Conservation (phyloP, 2,113 vertebrate genomes). For the Paedocypris sp. region DNA sequence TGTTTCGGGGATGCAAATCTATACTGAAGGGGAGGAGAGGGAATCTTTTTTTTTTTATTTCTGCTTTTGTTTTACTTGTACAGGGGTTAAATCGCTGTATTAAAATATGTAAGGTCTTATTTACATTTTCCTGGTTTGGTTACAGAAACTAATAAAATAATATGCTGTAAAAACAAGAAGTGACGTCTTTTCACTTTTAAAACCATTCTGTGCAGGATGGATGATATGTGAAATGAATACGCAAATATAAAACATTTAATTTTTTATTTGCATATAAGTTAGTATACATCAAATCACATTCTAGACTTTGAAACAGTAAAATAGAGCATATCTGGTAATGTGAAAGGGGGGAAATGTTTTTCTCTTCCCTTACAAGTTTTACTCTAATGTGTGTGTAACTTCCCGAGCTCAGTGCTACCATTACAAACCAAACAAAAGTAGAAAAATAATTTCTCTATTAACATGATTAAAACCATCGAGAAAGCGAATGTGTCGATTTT, state of each 20-base stretch:
- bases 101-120: constrained; percentile 99
- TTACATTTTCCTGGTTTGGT: constrained; percentile 98
- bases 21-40: constrained; percentile 43
- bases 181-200: neutral
- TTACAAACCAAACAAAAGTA: no score
- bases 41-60: constrained; percentile 23
- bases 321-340: no score
- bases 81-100: constrained; percentile 97
- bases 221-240: no score
- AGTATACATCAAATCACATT: constrained; percentile 1
- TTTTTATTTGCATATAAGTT: constrained; percentile 9
- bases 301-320: constrained; percentile 3
- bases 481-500: neutral
- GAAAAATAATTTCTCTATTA: constrained; percentile 66
- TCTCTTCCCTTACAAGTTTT: no score
- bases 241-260: neutral
- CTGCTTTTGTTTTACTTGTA: constrained; percentile 84
- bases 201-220: neutral
- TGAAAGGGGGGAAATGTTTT: no score
- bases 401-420: no score
- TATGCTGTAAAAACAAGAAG: constrained; percentile 57
- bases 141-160: constrained; percentile 99
- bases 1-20: constrained; percentile 37
- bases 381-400: no score
- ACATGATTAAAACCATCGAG: constrained; percentile 32